phyloP scores from a whole-genome alignment of 2,113 vertebrate species.

The Serinus canaria region DNA sequence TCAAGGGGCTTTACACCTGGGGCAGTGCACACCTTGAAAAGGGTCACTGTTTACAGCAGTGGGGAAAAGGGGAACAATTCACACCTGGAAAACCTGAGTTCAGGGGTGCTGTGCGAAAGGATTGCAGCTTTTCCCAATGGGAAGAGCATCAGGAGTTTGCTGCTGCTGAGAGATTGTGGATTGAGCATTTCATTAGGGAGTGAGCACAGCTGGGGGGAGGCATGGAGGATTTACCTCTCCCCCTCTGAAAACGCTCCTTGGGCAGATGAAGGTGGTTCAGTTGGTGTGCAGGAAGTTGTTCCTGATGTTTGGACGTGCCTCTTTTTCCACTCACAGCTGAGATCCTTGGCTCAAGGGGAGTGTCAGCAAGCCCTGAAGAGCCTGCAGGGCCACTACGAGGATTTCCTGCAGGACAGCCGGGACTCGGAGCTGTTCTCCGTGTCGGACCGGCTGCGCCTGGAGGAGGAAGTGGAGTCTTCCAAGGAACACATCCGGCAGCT shows the following conservation, averaged over 20 bases:
- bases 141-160: background rate
- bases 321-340: slow-evolving; percentile 73
- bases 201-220: background rate
- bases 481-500: slow-evolving; percentile 85
- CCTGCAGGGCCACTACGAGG: slow-evolving; percentile 84
- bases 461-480: slow-evolving; percentile 84
- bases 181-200: rapidly evolving
- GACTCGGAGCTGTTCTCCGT: slow-evolving; percentile 88
- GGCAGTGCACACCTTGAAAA: background rate
- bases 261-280: rapidly evolving
- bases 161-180: background rate
- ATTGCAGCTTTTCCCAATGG: rapidly evolving
- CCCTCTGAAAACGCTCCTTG: background rate
- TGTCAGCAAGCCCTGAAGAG: slow-evolving; percentile 83
- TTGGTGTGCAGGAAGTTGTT: rapidly evolving
- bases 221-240: background rate
- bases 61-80: background rate
- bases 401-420: slow-evolving; percentile 90
- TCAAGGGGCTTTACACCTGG: background rate
- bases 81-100: background rate
- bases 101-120: background rate
- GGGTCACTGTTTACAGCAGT: background rate
- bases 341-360: slow-evolving; percentile 78
- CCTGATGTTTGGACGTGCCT: background rate
- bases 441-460: slow-evolving; percentile 81